These are phyloP conservation scores for Sipha flava DNA, from an alignment of 1,140 invertebrate species.

Conservation along the genomic window DNA sequence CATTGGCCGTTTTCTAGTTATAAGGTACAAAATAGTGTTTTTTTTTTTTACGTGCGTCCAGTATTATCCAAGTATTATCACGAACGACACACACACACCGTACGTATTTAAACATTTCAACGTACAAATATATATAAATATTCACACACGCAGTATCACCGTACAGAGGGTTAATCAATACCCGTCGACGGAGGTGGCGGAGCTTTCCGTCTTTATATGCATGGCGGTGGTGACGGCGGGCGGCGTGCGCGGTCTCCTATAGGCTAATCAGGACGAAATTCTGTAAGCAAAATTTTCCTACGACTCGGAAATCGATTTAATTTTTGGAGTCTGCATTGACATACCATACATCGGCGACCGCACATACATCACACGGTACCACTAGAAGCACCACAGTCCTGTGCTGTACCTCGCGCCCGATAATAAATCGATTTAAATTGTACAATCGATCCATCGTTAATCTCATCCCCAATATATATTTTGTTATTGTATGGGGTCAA, in stretches of 20 bases:
- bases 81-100: neutral
- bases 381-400: too few species aligned
- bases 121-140: neutral
- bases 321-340: too few species aligned
- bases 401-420: too few species aligned
- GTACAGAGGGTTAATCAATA: constrained; percentile 28
- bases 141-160: neutral
- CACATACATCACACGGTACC: too few species aligned
- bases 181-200: neutral
- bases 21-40: neutral
- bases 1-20: neutral
- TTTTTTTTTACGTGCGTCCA: neutral
- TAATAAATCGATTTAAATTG: too few species aligned
- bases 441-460: too few species aligned
- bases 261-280: too few species aligned
- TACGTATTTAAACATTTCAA: neutral
- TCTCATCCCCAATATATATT: too few species aligned
- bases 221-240: neutral
- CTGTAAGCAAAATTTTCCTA: too few species aligned
- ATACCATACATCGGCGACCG: too few species aligned
- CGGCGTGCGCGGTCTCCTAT: neutral
- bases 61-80: neutral
- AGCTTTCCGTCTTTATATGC: constrained; percentile 12
- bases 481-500: too few species aligned
- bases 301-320: too few species aligned